These are phyloP conservation scores for Alosa sapidissima DNA, from an alignment of 2,797 vertebrate species.

Conservation along the genomic window DNA sequence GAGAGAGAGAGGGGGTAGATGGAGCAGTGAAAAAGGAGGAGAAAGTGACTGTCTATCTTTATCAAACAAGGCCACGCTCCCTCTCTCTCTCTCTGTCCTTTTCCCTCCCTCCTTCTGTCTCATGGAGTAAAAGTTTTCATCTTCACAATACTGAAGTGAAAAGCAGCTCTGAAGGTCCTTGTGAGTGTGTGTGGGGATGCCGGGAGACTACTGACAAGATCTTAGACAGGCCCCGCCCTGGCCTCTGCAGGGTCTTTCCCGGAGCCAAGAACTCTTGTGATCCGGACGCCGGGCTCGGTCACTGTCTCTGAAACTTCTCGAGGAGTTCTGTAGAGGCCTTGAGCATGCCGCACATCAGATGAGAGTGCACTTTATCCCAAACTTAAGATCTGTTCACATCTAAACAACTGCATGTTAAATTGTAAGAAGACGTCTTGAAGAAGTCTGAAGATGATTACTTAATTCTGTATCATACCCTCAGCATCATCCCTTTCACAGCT, in stretches of 20 bases:
- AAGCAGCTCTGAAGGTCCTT: not conserved
- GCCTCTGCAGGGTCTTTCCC: not conserved
- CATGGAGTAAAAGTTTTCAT: constrained; percentile 1
- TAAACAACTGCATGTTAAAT: not conserved
- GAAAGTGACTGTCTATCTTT: not conserved
- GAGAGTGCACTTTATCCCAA: not conserved
- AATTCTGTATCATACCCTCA: too few relatives aligned
- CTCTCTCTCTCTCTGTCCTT: not conserved
- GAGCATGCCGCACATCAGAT: not conserved
- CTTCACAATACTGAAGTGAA: not conserved
- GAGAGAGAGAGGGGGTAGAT: constrained; percentile 1
- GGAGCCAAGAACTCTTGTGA: not conserved
- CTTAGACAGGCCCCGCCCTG: not conserved
- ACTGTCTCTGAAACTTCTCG: not conserved
- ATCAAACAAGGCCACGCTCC: not conserved
- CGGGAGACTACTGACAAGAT: not conserved
- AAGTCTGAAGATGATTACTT: too few relatives aligned
- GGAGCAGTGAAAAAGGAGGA: constrained; percentile 18
- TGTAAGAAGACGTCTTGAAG: too few relatives aligned
- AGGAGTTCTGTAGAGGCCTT: not conserved
- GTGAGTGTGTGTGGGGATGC: not conserved
- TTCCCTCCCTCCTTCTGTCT: constrained; percentile 18
- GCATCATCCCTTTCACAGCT: too few relatives aligned
- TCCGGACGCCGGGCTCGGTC: not conserved
- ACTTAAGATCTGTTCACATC: not conserved